Evolutionary conservation across 2,797 vertebrate species (phyloP).

Genomic region (Galagoides demidoff): DNA sequence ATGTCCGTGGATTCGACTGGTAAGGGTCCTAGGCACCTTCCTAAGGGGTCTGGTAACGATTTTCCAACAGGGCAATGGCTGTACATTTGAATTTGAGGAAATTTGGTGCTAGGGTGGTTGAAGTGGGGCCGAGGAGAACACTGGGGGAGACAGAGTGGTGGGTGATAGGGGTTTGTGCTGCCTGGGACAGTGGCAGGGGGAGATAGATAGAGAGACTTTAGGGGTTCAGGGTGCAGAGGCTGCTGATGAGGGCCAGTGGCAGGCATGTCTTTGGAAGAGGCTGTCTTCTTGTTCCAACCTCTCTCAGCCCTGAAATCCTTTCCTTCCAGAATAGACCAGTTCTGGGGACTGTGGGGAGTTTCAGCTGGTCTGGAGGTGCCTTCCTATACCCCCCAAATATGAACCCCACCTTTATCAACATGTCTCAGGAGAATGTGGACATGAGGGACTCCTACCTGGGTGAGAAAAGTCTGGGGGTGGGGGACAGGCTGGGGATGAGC

Average conservation of each 20-base stretch:
- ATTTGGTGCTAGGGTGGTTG: not conserved
- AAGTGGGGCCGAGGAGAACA: not conserved
- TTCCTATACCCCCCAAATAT: slow-evolving; percentile 47
- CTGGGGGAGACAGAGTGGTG: fast-evolving
- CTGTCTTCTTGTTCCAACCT: not conserved
- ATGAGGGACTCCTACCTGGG: slow-evolving; percentile 84
- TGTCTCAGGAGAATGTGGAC: slow-evolving; percentile 67
- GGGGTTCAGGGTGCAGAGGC: not conserved
- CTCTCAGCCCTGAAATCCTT: not conserved
- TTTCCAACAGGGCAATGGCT: not conserved
- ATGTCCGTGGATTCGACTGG: not conserved
- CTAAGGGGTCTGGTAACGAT: not conserved
- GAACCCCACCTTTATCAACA: slow-evolving; percentile 76
- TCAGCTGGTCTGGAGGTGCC: slow-evolving; percentile 83
- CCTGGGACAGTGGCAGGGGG: not conserved
- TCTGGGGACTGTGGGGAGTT: slow-evolving; percentile 83
- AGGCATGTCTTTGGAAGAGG: not conserved
- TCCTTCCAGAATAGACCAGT: slow-evolving; percentile 74
- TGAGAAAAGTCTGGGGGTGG: slow-evolving; percentile 39
- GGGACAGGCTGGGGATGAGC: not conserved
- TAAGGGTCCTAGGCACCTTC: not conserved
- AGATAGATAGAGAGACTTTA: not conserved
- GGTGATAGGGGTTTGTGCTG: not conserved
- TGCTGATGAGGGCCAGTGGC: fast-evolving
- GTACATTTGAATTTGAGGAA: not conserved